Base-by-base conservation (phyloP, 2,888 invertebrate genomes). In the Microplitis manilae region DNA sequence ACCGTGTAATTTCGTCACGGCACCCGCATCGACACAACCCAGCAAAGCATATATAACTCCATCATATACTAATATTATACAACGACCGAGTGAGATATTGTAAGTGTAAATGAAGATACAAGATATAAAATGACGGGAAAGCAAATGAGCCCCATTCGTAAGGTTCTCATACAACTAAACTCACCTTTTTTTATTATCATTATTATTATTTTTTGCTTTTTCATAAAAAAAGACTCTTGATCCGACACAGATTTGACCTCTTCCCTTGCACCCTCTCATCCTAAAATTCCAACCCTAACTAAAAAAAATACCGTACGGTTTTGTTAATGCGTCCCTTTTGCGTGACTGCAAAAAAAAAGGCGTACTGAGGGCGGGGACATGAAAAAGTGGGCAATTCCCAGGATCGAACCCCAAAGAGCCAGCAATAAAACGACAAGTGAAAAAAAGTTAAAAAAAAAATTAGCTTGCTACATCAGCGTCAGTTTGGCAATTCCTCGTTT, bases 1-100 rank as follows among this genome's bases (percentile, higher is more conserved):
- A 85, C 84, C 85, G 78, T 87, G 82, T 86, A 86, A 87, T 87
- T 88, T 87, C 85, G 86, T 85, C 86, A 83, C 84, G 75, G 71
- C 84, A 79, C 82, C 81, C 81, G 76, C 80, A 75, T 77, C 62
- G 72, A 70, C 76, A 76, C 40, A 67, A 50, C 7, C 15, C 15
- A 70, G 65, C 30, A 30, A 30, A 30, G 30, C 30, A 30, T 30
- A 30, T 30, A 30, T 30, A 30, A 30, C 30, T 30, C 30, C 30
- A 30, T 30, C 30, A 30, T 30, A 30, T 30, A 30, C 30, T 30
- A 30, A 30, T 30, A 30, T 50, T 8, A 50, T 50, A 50, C 50
- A 50, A 13, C 50, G 9, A 50, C 13, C 50, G 50, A 72, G 39
- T 72, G 40, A 59, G 73, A 20, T 30, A 77, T 20, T 39, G 41